Percentiles rank a stretch among this genome's conserved stretches.
phyloP scores from a whole-genome alignment of 2,113 vertebrate species.

The Plectropomus leopardus region DNA sequence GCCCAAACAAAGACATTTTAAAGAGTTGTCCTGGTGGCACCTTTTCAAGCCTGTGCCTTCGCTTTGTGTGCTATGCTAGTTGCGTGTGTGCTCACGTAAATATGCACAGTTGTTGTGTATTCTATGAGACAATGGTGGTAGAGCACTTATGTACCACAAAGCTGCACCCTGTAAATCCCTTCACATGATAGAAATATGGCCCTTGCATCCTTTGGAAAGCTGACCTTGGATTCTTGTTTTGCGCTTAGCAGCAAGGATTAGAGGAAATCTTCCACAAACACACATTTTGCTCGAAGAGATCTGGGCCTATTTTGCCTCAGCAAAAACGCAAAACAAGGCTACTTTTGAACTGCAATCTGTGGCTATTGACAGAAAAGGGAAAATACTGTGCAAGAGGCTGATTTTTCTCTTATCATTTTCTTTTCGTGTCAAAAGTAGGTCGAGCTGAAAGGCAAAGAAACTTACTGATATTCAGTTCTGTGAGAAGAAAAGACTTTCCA shows the following conservation, averaged over 20 bases:
- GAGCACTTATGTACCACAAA: slow-evolving; percentile 41
- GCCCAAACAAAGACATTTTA: not conserved
- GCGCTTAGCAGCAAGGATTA: slow-evolving; percentile 81
- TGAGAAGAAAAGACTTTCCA: slow-evolving; percentile 52
- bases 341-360: slow-evolving; percentile 62
- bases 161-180: slow-evolving; percentile 51
- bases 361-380: slow-evolving; percentile 57
- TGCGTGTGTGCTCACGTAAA: not conserved
- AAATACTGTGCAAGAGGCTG: slow-evolving; percentile 38
- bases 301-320: slow-evolving; percentile 60
- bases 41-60: not conserved
- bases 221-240: slow-evolving; percentile 84
- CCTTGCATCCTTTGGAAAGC: slow-evolving; percentile 61
- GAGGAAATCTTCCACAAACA: slow-evolving; percentile 82
- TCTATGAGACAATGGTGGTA: slow-evolving; percentile 8
- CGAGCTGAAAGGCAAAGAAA: slow-evolving; percentile 63
- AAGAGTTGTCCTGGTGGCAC: not conserved
- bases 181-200: slow-evolving; percentile 59
- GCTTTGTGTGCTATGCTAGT: not conserved
- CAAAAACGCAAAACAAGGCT: slow-evolving; percentile 66
- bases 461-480: slow-evolving; percentile 45
- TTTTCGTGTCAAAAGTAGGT: slow-evolving; percentile 72
- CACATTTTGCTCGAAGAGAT: slow-evolving; percentile 81
- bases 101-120: not conserved
- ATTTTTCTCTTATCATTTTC: slow-evolving; percentile 56